phyloP scores from a whole-genome alignment of 1,140 invertebrate genomes.

The Cotesia vestalis region DNA sequence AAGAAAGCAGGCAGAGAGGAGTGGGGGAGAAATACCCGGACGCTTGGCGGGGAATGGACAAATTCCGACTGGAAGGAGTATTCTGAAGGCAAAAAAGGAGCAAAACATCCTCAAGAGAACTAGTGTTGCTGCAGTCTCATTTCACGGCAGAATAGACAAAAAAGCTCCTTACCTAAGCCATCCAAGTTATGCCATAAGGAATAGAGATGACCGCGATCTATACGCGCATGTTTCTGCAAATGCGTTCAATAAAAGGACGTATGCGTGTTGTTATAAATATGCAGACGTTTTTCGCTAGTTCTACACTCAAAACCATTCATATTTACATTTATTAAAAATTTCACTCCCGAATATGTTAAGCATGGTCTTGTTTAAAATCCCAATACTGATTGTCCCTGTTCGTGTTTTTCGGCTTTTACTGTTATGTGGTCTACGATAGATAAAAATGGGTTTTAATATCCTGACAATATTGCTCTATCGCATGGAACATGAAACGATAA shows the following conservation, averaged over 20 bases:
- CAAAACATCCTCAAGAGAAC: slow-evolving; percentile 41
- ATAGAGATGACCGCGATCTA: slow-evolving; percentile 49
- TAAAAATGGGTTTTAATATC: too few species aligned
- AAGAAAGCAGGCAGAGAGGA: slow-evolving; percentile 33
- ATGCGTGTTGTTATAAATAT: slow-evolving; percentile 8
- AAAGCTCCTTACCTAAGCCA: slow-evolving; percentile 43
- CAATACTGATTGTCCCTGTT: too few species aligned
- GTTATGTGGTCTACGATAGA: too few species aligned
- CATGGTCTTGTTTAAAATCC: too few species aligned
- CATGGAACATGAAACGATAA: too few species aligned
- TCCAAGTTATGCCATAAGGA: slow-evolving; percentile 43
- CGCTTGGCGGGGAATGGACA: slow-evolving; percentile 16
- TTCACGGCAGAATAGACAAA: slow-evolving; percentile 51
- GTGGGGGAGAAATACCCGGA: slow-evolving; percentile 26
- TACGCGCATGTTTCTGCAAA: slow-evolving; percentile 21
- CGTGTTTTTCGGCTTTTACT: too few species aligned
- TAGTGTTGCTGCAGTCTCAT: slow-evolving; percentile 49
- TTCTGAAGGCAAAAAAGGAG: slow-evolving; percentile 29
- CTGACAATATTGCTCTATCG: too few species aligned
- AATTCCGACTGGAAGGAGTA: slow-evolving; percentile 14
- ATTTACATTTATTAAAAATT: too few species aligned
- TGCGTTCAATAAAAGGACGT: slow-evolving; percentile 28
- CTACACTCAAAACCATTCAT: not conserved
- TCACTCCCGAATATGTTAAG: too few species aligned
- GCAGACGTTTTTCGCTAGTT: not conserved